A percentile compares a stretch with the other conserved stretches of the same genome.
Conservation (phyloP, 2,888 invertebrate species). For the Petrolisthes manimaculis region DNA sequence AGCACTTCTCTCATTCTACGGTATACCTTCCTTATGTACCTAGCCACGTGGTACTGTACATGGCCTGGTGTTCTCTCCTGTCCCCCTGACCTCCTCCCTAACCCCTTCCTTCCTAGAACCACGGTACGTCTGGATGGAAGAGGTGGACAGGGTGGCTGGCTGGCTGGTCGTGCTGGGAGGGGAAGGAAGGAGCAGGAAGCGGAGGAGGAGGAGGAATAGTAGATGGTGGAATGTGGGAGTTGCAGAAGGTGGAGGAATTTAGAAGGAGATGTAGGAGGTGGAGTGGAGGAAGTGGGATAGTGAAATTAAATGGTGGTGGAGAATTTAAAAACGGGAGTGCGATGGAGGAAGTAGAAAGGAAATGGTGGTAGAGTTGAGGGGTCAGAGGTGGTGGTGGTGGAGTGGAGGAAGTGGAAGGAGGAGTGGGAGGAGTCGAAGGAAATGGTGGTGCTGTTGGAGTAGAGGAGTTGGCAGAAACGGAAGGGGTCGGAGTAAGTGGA, state of each 20-base stretch:
- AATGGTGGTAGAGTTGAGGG: neutral
- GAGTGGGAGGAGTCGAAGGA: neutral
- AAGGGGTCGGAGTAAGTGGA: neutral
- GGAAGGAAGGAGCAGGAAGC: neutral
- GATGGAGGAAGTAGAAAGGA: neutral
- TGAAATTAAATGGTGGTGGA: neutral
- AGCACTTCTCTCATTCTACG: no score
- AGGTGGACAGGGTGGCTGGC: neutral
- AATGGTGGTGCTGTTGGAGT: neutral
- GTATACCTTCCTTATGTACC: no score
- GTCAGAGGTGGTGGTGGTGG: neutral
- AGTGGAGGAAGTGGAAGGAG: neutral
- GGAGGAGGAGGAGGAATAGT: neutral
- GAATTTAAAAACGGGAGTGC: neutral
- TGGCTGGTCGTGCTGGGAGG: neutral
- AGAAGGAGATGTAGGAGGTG: no score
- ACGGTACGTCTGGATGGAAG: neutral
- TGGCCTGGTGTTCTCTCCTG: slow-evolving; percentile 12
- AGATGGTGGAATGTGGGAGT: no score
- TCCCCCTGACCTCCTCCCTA: slow-evolving; percentile 5
- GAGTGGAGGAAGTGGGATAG: no score
- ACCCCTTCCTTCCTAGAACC: neutral
- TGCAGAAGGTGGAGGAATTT: no score
- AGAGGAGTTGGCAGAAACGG: neutral
- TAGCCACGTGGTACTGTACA: no score